Conservation (phyloP, 1,140 invertebrate genomes). For the Megalonaias nervosa region DNA sequence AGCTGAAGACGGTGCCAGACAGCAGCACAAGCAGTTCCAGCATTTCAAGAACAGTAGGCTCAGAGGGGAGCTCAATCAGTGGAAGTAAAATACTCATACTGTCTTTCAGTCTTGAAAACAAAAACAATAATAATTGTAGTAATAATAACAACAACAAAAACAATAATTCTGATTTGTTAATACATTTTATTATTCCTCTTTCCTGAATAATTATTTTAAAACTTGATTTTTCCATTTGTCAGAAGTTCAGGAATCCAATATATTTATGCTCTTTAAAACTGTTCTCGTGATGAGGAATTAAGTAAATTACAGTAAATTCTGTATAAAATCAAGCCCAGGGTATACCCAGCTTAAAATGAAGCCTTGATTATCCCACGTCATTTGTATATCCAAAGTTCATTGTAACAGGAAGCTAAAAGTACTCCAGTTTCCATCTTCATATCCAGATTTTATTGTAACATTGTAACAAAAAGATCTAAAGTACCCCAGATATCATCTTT, state of each 20-base stretch:
- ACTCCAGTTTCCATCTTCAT: no score
- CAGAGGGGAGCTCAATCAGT: constrained; percentile 42
- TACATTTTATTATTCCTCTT: background rate
- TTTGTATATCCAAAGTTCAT: no score
- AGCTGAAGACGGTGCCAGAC: constrained; percentile 78
- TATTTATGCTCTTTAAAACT: background rate
- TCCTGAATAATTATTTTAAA: background rate
- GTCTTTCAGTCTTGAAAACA: background rate
- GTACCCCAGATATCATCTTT: no score
- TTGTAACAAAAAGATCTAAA: no score
- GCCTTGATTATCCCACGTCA: no score
- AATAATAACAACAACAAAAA: no score
- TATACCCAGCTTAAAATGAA: no score
- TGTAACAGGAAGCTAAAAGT: no score
- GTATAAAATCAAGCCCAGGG: no score
- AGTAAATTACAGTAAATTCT: no score
- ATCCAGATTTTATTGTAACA: no score
- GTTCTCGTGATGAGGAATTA: no score
- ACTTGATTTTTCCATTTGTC: background rate
- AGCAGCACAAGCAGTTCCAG: constrained; percentile 50
- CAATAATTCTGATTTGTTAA: background rate
- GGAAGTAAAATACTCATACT: constrained; percentile 25
- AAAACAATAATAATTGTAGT: background rate
- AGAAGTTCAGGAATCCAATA: background rate
- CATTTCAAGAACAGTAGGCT: constrained; percentile 49